Conservation (phyloP, 2,797 vertebrate species). For the Danionella dracula region DNA sequence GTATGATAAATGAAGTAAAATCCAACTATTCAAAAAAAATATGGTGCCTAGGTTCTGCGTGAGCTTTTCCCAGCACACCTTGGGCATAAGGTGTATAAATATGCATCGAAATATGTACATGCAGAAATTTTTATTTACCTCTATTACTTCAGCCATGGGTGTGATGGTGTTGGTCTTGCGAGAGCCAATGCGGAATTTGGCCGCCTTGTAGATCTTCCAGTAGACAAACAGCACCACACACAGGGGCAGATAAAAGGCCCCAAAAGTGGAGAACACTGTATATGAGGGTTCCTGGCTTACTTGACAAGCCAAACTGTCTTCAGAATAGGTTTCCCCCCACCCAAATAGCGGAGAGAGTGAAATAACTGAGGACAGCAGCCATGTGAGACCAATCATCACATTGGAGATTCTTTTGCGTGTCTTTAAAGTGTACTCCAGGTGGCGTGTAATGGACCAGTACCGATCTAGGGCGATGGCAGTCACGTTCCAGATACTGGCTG, state of each 20-base stretch:
- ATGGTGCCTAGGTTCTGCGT: too few relatives aligned
- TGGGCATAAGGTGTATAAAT: too few relatives aligned
- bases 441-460: conserved; percentile 95
- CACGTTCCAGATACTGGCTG: conserved; percentile 98
- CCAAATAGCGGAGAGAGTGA: conserved; percentile 89
- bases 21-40: too few relatives aligned
- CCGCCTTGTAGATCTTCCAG: conserved; percentile 97
- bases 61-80: too few relatives aligned
- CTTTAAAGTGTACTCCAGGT: conserved; percentile 88
- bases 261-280: conserved; percentile 92
- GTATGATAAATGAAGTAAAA: too few relatives aligned
- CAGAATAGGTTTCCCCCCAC: conserved; percentile 91
- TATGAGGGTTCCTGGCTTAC: conserved; percentile 92
- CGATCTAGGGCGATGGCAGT: conserved; percentile 93
- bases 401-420: conserved; percentile 86
- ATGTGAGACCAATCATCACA: conserved; percentile 88
- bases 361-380: conserved; percentile 88
- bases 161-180: conserved; percentile 87
- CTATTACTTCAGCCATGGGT: conserved; percentile 76
- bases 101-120: too few relatives aligned
- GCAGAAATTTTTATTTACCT: too few relatives aligned
- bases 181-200: conserved; percentile 85
- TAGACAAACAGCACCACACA: conserved; percentile 95
- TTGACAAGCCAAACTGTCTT: conserved; percentile 80
- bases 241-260: conserved; percentile 93